Percentiles rank a stretch among this genome's conserved stretches.
Evolutionary conservation across 2,113 vertebrate genomes (phyloP).

Genomic region (Pipa parva): DNA sequence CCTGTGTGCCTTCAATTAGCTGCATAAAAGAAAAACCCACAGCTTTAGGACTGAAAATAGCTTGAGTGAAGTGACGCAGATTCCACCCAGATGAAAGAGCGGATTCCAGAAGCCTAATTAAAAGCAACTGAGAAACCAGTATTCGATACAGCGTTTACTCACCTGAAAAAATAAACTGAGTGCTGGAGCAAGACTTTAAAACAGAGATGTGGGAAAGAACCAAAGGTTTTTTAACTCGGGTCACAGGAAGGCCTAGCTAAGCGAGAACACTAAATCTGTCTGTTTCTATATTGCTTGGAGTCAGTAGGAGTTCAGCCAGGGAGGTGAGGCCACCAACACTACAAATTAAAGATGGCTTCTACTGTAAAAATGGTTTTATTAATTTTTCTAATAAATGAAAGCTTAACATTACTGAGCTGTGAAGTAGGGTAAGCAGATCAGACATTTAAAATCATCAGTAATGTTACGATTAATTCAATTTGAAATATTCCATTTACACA

Average conservation of each 20-base stretch:
- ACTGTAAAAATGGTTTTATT: not conserved
- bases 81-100: constrained; percentile 74
- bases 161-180: constrained; percentile 93
- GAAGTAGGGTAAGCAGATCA: no score
- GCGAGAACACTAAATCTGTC: constrained; percentile 63
- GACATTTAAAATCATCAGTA: no score
- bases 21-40: constrained; percentile 67
- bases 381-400: constrained; percentile 13
- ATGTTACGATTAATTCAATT: no score
- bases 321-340: constrained; percentile 41
- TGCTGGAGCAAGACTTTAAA: constrained; percentile 59
- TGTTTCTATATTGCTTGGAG: constrained; percentile 58
- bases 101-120: constrained; percentile 87
- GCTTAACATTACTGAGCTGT: not conserved
- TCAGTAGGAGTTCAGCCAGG: constrained; percentile 69
- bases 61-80: constrained; percentile 71
- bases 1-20: constrained; percentile 78
- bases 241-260: constrained; percentile 66
- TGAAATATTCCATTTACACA: no score
- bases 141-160: constrained; percentile 79
- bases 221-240: constrained; percentile 58
- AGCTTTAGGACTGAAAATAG: constrained; percentile 73
- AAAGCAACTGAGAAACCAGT: constrained; percentile 85
- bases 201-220: constrained; percentile 64
- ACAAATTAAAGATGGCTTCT: not conserved